phyloP scores from a whole-genome alignment of 2,888 invertebrate species.

The Abrostola triplasia region DNA sequence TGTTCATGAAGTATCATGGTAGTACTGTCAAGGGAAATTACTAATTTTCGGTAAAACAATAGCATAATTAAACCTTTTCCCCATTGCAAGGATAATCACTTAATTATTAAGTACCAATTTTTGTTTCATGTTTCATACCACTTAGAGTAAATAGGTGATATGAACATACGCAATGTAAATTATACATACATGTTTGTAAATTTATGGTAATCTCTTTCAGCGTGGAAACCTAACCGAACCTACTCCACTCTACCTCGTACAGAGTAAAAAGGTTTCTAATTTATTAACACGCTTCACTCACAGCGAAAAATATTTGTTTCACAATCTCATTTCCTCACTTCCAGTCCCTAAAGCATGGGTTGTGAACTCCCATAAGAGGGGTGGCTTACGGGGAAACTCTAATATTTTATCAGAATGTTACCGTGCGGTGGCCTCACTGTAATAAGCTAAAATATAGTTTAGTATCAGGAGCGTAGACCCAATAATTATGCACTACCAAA shows the following conservation, averaged over 20 bases:
- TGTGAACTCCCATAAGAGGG: slow-evolving; percentile 13
- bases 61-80: too few relatives aligned
- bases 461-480: slow-evolving; percentile 52
- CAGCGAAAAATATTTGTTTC: background rate
- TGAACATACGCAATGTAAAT: too few relatives aligned
- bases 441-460: slow-evolving; percentile 63
- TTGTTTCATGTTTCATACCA: too few relatives aligned
- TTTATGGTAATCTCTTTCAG: too few relatives aligned
- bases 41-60: too few relatives aligned
- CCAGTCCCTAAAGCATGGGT: background rate
- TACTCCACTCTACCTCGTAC: background rate
- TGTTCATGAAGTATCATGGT: too few relatives aligned
- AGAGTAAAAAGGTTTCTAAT: background rate
- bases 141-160: too few relatives aligned
- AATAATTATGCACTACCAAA: slow-evolving; percentile 59
- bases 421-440: slow-evolving; percentile 29
- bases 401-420: slow-evolving; percentile 31
- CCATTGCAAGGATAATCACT: too few relatives aligned
- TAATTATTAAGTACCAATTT: too few relatives aligned
- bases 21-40: too few relatives aligned
- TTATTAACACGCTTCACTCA: background rate
- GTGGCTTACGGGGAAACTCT: slow-evolving; percentile 3
- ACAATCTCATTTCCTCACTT: slow-evolving; percentile 1
- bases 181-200: too few relatives aligned
- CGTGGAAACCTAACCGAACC: too few relatives aligned